Conservation (phyloP, 2,113 vertebrate species). For the Phylloscopus trochiloides region DNA sequence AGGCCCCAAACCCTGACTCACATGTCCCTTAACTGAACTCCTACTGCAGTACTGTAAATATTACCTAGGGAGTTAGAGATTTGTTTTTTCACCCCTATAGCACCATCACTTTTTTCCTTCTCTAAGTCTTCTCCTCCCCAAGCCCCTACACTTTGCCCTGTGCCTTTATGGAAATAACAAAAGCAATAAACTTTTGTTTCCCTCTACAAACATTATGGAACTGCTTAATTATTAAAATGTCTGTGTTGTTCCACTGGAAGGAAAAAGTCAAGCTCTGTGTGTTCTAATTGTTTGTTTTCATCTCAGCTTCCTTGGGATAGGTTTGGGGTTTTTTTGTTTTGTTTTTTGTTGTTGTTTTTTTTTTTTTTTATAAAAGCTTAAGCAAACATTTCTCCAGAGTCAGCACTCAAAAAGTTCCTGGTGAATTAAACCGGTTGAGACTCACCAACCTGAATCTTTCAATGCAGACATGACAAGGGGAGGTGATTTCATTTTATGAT, state of each 20-base stretch:
- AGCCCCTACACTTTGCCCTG: background rate
- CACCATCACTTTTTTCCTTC: background rate
- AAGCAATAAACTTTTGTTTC: constrained; percentile 48
- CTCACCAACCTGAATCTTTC: background rate
- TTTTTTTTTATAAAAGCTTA: background rate
- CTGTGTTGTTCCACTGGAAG: constrained; percentile 29
- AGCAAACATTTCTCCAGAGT: constrained; percentile 8
- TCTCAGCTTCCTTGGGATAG: constrained; percentile 17
- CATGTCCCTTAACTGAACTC: background rate
- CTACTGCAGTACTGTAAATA: constrained; percentile 1
- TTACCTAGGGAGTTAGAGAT: background rate
- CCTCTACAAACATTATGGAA: constrained; percentile 32
- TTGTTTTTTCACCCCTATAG: background rate
- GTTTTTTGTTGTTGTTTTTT: too few relatives aligned
- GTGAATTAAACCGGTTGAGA: background rate
- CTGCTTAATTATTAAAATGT: constrained; percentile 54
- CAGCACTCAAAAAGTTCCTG: background rate
- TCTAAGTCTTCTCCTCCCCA: background rate
- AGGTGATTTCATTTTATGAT: background rate
- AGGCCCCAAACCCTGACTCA: background rate
- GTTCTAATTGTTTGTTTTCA: constrained; percentile 48
- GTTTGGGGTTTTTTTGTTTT: background rate
- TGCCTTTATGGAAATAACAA: background rate
- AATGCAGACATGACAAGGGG: rapidly evolving
- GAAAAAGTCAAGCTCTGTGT: background rate